These are phyloP conservation scores for Andrena fulva DNA, from an alignment of 2,888 invertebrate genomes.

Conservation along the genomic window DNA sequence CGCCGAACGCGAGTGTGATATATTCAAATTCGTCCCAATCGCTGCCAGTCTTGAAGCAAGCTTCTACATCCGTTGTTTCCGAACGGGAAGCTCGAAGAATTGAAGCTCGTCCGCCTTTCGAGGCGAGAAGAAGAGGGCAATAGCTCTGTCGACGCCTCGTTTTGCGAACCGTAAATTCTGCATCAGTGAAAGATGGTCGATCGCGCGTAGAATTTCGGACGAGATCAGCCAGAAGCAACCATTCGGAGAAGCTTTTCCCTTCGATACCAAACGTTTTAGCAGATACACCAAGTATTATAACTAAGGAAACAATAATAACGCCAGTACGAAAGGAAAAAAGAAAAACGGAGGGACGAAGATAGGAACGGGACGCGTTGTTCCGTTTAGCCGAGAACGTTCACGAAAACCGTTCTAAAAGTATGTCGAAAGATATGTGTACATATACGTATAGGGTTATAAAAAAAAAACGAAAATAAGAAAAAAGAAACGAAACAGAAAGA, in stretches of 20 bases:
- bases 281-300: conserved; percentile 61
- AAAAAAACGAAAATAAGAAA: conserved; percentile 24
- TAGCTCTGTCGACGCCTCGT: too few relatives aligned
- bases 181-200: conserved; percentile 20
- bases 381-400: conserved; percentile 21
- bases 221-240: conserved; percentile 35
- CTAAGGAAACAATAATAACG: conserved; percentile 52
- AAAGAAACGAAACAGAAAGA: conserved; percentile 9
- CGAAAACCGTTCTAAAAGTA: conserved; percentile 38
- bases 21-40: conserved; percentile 67
- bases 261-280: conserved; percentile 76
- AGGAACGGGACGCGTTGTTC: conserved; percentile 37
- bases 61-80: conserved; percentile 51
- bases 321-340: conserved; percentile 50
- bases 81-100: conserved; percentile 1
- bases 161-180: not conserved
- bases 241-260: conserved; percentile 74
- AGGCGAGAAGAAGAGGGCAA: not conserved
- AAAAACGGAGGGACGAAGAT: conserved; percentile 36
- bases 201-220: conserved; percentile 35
- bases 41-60: conserved; percentile 61
- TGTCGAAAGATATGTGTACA: conserved; percentile 35
- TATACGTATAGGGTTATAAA: conserved; percentile 37
- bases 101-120: conserved; percentile 1
- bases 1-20: conserved; percentile 49